Base-by-base conservation (phyloP, 2,888 invertebrate genomes). In the Serripes groenlandicus region DNA sequence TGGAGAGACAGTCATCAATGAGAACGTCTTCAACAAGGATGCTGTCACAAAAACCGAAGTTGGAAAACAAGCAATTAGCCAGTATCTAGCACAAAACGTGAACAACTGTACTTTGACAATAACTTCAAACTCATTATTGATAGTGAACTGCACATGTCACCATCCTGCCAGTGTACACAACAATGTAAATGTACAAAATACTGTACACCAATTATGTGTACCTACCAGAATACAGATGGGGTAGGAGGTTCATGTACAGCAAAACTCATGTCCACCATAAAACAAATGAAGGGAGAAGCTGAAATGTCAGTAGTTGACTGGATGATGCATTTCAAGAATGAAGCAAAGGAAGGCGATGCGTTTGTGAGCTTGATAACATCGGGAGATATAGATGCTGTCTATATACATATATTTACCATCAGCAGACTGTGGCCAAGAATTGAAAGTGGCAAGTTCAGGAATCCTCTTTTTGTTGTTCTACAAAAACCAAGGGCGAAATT, bases 331-430 rank as follows among this genome's bases (percentile, higher is more conserved):
- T 11, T 7, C 15, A 60, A 73, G 3, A 62, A 28, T 49, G 1
- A 73, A 11, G 7, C 62, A 23, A 42, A 62, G 0, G 2, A 42
- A 9, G 73, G 73, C 28, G 58, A 73, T 7, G 30, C 18, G 9
- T 37, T 30, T 23, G 58, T 62, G 0, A 49, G 73, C 32, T 62
- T 49, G 60, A 49, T 73, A 21, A 62, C 62, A 30, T 78, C 74
- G 32, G 79, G 75, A 7, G 79, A 79, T 54, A 79, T 79, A 35
- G 79, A 75, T 70, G 74, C 79, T 15, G 56, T 78, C n/a, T 68
- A 60, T 23, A 75, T 79, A 28, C 68, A 72, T 34, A 30, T 81
- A 23, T 76, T 35, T 74, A 34, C 73, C 21, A 5, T 80, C 0
- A 64, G 64, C 30, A 28, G 23, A 28, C 37, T 42, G 3, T 70